Evolutionary conservation across 2,888 invertebrate species (phyloP), one percentile per base, ranked within the genome.

Genomic region (Alitta virens): DNA sequence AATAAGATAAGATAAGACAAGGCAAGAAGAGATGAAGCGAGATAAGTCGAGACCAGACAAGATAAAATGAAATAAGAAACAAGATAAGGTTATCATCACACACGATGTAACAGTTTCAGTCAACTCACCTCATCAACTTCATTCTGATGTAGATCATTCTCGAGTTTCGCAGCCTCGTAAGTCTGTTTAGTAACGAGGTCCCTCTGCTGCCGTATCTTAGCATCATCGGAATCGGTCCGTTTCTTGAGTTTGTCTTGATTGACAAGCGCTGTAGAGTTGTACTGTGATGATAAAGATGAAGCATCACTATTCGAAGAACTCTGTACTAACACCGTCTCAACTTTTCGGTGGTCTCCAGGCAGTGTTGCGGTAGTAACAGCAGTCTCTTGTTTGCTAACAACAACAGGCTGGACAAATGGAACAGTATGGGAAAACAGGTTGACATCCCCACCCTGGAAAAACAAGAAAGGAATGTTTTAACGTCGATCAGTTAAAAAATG

Each of bases 121-220:
- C n/a, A n/a, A 33, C 33, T 33, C 12, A 33, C 33, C 33, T 12
- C 12, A 5, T 71, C 68, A 12, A 76, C 72, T 66, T 79, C 78
- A 23, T 72, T 68, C 46, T 68, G 67, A 55, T 72, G 71, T n/a
- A 78, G 66, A 56, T 76, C 71, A 58, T 74, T 76, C 63, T 79
- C 79, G 27, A 78, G 67, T 56, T 76, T 76, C 5, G 77, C 77
- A 9, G 78, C 78, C 60, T 79, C 78, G 43, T 76, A 78, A 2
- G 77, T 77, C 65, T 78, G 78, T 59, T 75, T 75, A 62, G 75
- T 76, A 67, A 78, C 75, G 60, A 78, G 66, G 62, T 71, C 72
- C 56, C 75, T 71, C 42, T 70, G 61, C 50, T 71, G 68, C 21
- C 76, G 74, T 27, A 66, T 67, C 60, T 68, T 63, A 16, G 70